Evolutionary conservation across 2,797 vertebrate genomes (phyloP).

Genomic region (Picus viridis): DNA sequence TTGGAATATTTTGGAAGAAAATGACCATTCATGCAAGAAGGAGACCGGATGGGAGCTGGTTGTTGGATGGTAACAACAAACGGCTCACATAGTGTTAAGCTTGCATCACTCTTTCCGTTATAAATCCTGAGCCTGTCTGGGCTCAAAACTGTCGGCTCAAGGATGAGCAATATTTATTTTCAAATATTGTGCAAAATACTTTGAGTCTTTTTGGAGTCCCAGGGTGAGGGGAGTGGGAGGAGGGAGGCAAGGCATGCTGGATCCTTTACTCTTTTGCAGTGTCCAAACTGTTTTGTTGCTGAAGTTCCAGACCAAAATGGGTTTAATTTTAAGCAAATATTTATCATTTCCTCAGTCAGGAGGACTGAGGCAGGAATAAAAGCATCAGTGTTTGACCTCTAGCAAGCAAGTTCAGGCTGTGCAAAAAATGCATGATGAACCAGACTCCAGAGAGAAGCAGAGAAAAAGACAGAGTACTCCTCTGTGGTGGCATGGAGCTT

Average conservation of each 20-base stretch:
- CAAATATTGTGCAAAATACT: conserved; percentile 73
- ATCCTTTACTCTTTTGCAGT: conserved; percentile 49
- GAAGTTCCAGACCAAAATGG: conserved; percentile 58
- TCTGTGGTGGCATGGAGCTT: background rate
- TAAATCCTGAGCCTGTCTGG: conserved; percentile 38
- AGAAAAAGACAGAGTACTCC: background rate
- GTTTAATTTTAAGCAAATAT: conserved; percentile 70
- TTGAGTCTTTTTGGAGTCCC: conserved; percentile 52
- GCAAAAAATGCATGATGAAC: conserved; percentile 36
- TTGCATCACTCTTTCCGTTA: conserved; percentile 61
- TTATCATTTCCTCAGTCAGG: conserved; percentile 59
- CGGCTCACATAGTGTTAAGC: conserved; percentile 52
- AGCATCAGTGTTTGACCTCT: conserved; percentile 62
- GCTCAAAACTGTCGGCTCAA: conserved; percentile 44
- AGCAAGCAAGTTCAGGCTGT: conserved; percentile 48
- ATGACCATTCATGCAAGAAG: background rate
- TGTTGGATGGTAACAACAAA: conserved; percentile 52
- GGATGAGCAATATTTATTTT: conserved; percentile 74
- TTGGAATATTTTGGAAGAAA: conserved; percentile 26
- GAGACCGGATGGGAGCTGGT: conserved; percentile 11
- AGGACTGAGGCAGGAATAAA: conserved; percentile 63
- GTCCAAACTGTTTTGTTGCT: conserved; percentile 55
- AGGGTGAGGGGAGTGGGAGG: background rate
- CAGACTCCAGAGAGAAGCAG: conserved; percentile 9
- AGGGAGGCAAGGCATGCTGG: conserved; percentile 3